phyloP scores from a whole-genome alignment of 1,140 invertebrate species.

The Cyrtorhinus lividipennis region DNA sequence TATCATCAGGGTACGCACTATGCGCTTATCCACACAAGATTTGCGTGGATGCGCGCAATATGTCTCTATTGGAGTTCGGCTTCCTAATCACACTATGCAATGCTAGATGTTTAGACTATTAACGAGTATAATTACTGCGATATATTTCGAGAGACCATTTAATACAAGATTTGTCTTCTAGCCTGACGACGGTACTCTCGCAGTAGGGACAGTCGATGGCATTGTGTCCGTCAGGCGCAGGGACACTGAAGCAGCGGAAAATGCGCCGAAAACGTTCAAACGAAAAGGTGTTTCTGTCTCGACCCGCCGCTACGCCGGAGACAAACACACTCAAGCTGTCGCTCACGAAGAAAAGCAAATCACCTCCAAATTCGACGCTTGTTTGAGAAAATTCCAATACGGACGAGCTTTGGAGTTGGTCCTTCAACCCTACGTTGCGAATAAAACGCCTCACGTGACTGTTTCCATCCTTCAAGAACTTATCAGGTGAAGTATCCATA shows the following conservation, averaged over 20 bases:
- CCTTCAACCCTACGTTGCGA: constrained; percentile 41
- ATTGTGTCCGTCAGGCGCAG: constrained; percentile 70
- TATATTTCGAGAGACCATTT: no score
- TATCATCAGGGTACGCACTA: no score
- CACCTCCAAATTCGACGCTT: constrained; percentile 47
- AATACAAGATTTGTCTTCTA: constrained; percentile 32
- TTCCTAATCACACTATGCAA: no score
- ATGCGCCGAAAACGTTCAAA: constrained; percentile 11
- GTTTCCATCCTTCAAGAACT: constrained; percentile 72
- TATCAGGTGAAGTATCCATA: constrained; percentile 35
- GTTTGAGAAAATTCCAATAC: constrained; percentile 66
- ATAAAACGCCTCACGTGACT: constrained; percentile 57
- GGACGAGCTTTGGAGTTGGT: constrained; percentile 63
- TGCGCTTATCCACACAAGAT: no score
- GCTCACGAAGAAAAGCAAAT: constrained; percentile 32
- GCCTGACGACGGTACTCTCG: constrained; percentile 66
- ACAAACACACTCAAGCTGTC: constrained; percentile 32
- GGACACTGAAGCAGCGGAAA: constrained; percentile 37
- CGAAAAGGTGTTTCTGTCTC: constrained; percentile 30
- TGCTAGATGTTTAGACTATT: no score
- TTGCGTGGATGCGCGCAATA: no score
- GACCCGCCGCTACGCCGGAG: constrained; percentile 36
- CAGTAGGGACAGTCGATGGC: constrained; percentile 84
- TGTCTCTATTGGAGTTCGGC: no score
- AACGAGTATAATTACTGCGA: no score